Conservation (phyloP, 2,888 invertebrate genomes). For the Drosophila seclusa region DNA sequence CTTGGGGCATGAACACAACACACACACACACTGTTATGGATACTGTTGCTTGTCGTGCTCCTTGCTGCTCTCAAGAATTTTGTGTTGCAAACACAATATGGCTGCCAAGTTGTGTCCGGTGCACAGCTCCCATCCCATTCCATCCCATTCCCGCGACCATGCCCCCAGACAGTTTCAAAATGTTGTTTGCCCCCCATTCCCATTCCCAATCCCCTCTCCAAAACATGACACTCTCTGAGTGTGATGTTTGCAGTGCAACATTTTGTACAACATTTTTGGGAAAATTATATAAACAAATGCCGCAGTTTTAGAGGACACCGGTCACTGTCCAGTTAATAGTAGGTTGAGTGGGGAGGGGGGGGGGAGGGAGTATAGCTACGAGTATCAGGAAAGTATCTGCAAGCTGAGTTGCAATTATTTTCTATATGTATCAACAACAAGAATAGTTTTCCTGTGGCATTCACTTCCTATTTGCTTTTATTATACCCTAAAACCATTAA, state of each 20-base stretch:
- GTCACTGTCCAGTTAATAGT: constrained; percentile 29
- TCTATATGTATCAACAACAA: background rate
- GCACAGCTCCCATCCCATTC: background rate
- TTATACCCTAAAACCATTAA: background rate
- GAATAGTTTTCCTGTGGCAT: constrained; percentile 11
- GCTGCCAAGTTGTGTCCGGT: constrained; percentile 47
- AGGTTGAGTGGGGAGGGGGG: background rate
- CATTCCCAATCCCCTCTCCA: background rate
- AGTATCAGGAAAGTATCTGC: constrained; percentile 10
- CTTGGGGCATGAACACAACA: constrained; percentile 45
- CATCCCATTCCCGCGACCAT: background rate
- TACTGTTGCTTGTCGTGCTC: constrained; percentile 50
- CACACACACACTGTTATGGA: constrained; percentile 22
- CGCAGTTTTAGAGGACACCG: constrained; percentile 24
- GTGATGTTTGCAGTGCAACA: constrained; percentile 51
- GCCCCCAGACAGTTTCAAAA: constrained; percentile 23
- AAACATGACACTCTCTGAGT: constrained; percentile 56
- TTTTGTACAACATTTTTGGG: constrained; percentile 70
- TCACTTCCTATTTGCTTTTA: constrained; percentile 4
- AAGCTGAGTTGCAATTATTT: constrained; percentile 1
- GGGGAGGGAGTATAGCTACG: background rate
- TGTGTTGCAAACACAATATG: constrained; percentile 48
- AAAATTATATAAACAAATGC: constrained; percentile 76
- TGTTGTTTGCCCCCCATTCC: constrained; percentile 32
- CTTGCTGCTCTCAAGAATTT: constrained; percentile 42